Evolutionary conservation across 2,888 invertebrate genomes (phyloP).

Genomic region (Acleris holmiana): DNA sequence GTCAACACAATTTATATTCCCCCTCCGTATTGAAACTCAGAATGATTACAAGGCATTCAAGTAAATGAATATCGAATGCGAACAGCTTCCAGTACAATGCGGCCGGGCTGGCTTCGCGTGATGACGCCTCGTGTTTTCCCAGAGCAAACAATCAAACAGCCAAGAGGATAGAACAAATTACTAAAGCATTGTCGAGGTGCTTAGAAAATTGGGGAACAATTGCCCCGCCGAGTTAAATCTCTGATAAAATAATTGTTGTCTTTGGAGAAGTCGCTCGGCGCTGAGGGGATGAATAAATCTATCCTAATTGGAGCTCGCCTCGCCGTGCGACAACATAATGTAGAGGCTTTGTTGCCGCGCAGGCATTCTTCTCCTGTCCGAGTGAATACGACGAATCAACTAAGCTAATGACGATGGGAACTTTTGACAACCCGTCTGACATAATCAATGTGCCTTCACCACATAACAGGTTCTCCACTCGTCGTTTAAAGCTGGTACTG

Average conservation of each 20-base stretch:
- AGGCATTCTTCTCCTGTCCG: slow-evolving; percentile 63
- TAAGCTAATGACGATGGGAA: slow-evolving; percentile 66
- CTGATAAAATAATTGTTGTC: slow-evolving; percentile 67
- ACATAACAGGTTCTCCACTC: slow-evolving; percentile 38
- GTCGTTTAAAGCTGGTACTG: not conserved
- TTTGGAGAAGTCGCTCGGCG: slow-evolving; percentile 68
- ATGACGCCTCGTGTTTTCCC: slow-evolving; percentile 69
- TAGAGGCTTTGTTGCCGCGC: slow-evolving; percentile 70
- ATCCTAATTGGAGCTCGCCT: slow-evolving; percentile 76
- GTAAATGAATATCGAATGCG: slow-evolving; percentile 74
- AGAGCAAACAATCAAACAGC: slow-evolving; percentile 73
- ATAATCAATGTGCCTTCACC: slow-evolving; percentile 50
- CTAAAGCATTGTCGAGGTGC: slow-evolving; percentile 75
- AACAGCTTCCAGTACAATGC: slow-evolving; percentile 63
- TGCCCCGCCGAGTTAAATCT: slow-evolving; percentile 75
- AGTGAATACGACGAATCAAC: slow-evolving; percentile 69
- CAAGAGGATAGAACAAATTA: slow-evolving; percentile 77
- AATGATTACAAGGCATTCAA: slow-evolving; percentile 68
- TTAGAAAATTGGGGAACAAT: slow-evolving; percentile 81
- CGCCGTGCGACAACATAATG: slow-evolving; percentile 76
- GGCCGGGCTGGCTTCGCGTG: slow-evolving; percentile 57
- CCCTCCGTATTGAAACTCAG: slow-evolving; percentile 58
- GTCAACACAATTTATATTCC: slow-evolving; percentile 61
- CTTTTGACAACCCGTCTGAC: slow-evolving; percentile 60
- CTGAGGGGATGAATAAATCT: slow-evolving; percentile 77